A percentile compares a stretch with the other conserved stretches of the same genome.
Evolutionary conservation across 2,797 vertebrate species (phyloP).

Genomic region (Cryptoprocta ferox): DNA sequence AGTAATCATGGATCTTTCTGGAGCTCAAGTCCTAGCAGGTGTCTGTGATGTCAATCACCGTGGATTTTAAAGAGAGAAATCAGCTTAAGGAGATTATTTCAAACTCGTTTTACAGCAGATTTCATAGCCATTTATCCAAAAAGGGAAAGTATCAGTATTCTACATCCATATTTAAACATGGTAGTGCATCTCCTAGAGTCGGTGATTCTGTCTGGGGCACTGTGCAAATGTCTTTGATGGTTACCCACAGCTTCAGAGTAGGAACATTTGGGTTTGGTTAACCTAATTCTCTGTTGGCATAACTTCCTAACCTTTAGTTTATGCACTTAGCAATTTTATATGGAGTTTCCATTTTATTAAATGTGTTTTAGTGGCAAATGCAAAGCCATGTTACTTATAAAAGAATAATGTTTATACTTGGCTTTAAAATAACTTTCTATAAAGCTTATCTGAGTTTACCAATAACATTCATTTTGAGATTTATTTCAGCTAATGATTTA

Average conservation of each 20-base stretch:
- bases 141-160: background rate
- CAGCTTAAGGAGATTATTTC: background rate
- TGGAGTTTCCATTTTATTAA: slow-evolving; percentile 2
- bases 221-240: background rate
- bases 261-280: background rate
- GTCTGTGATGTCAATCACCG: background rate
- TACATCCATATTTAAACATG: background rate
- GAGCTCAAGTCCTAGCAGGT: background rate
- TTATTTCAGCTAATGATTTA: slow-evolving; percentile 28
- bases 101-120: background rate
- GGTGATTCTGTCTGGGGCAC: background rate
- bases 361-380: background rate
- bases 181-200: background rate
- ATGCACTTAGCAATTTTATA: background rate
- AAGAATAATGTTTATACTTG: slow-evolving; percentile 21
- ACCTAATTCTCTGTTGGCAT: background rate
- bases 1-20: background rate
- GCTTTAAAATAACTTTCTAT: background rate
- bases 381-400: slow-evolving; percentile 1
- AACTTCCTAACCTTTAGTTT: slow-evolving; percentile 4
- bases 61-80: slow-evolving; percentile 14
- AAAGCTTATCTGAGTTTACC: slow-evolving; percentile 16
- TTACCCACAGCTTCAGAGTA: background rate
- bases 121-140: slow-evolving; percentile 7
- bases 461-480: background rate